These are phyloP conservation scores for Porphyrio hochstetteri DNA, from an alignment of 2,113 vertebrate species.

Conservation along the genomic window DNA sequence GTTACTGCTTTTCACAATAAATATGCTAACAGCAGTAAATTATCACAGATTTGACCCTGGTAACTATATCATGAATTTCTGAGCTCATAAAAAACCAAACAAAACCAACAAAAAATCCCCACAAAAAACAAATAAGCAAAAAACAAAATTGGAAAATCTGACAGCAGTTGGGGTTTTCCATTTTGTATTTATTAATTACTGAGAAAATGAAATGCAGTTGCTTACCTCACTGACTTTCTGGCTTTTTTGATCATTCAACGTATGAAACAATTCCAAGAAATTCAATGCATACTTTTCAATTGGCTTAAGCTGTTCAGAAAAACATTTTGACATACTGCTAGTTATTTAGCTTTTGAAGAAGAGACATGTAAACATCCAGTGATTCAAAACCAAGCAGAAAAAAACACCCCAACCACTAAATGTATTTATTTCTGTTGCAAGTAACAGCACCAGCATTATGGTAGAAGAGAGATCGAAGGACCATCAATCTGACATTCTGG, in stretches of 20 bases:
- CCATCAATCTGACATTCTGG: neutral
- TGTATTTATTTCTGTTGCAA: neutral
- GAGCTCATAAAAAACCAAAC: neutral
- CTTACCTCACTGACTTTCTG: conserved; percentile 60
- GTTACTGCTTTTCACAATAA: neutral
- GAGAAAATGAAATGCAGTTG: neutral
- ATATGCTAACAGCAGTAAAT: neutral
- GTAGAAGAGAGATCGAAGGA: neutral
- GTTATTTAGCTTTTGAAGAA: neutral
- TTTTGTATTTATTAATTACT: neutral
- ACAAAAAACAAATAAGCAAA: neutral
- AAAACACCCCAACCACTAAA: neutral
- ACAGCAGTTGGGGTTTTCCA: neutral
- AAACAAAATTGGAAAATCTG: neutral
- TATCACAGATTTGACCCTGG: neutral
- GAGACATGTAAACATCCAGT: neutral
- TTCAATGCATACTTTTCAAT: conserved; percentile 88
- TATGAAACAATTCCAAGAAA: conserved; percentile 85
- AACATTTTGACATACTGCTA: neutral
- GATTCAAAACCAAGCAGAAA: neutral
- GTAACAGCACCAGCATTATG: neutral
- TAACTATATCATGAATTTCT: neutral
- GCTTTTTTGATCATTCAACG: conserved; percentile 37
- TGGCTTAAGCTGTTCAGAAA: conserved; percentile 83
- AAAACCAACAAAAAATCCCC: too few species aligned